Percentiles rank a stretch among this genome's conserved stretches.
These are phyloP conservation scores for Eucidaris tribuloides DNA, from an alignment of 35 echinoderm and acorn worm genomes.

Conservation along the genomic window DNA sequence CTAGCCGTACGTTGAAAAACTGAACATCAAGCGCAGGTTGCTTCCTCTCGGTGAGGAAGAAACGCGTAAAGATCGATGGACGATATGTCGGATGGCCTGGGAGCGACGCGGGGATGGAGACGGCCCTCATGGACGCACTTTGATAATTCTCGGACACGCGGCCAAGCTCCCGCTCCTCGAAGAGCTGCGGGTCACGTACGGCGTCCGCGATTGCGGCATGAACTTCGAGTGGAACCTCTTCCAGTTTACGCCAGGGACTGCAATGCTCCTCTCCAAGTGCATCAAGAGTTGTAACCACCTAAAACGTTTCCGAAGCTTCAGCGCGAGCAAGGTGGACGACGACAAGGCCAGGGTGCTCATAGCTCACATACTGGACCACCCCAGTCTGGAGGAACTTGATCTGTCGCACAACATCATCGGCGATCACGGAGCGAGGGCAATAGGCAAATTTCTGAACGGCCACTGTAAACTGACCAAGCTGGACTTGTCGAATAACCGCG, in stretches of 20 bases:
- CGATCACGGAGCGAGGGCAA: slow-evolving; percentile 81
- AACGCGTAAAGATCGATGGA: slow-evolving; percentile 64
- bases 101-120: slow-evolving; percentile 83
- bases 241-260: slow-evolving; percentile 86
- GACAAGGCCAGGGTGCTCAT: slow-evolving; percentile 90
- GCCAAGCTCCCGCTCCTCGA: slow-evolving; percentile 76
- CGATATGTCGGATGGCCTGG: slow-evolving; percentile 88
- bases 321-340: slow-evolving; percentile 91
- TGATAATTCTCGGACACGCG: slow-evolving; percentile 82
- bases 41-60: slow-evolving; percentile 96
- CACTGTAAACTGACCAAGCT: slow-evolving; percentile 79
- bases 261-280: slow-evolving; percentile 84
- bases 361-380: slow-evolving; percentile 91
- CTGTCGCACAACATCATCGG: slow-evolving; percentile 94
- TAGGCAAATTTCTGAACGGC: slow-evolving; percentile 94
- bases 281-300: slow-evolving; percentile 73
- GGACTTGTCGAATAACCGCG: slow-evolving; percentile 88
- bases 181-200: slow-evolving; percentile 89
- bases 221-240: slow-evolving; percentile 99
- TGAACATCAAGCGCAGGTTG: slow-evolving; percentile 84
- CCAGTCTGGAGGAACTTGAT: slow-evolving; percentile 69
- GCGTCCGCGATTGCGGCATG: slow-evolving; percentile 95
- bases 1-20: slow-evolving; percentile 73
- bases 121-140: slow-evolving; percentile 90
- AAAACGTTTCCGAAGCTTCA: slow-evolving; percentile 83